Percentiles rank a stretch among this genome's conserved stretches.
Evolutionary conservation across 2,888 invertebrate genomes (phyloP).

Genomic region (Alitta virens): DNA sequence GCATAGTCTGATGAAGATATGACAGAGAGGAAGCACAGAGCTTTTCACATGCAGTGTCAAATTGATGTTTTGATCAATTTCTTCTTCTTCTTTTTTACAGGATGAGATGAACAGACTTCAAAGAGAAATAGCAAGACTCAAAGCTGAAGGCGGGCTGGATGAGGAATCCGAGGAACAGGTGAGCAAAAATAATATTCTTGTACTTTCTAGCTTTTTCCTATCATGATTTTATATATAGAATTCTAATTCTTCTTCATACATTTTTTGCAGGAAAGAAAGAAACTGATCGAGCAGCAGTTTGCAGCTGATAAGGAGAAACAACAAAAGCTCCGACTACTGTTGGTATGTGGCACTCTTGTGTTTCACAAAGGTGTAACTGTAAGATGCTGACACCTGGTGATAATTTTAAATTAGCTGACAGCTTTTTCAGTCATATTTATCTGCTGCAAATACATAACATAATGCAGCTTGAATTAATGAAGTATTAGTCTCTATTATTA

Average conservation of each 20-base stretch:
- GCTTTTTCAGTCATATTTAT: too few relatives aligned
- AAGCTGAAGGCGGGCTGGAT: conserved; percentile 44
- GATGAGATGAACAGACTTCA: conserved; percentile 54
- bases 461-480: too few relatives aligned
- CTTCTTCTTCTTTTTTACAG: conserved; percentile 25
- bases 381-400: too few relatives aligned
- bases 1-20: too few relatives aligned
- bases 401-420: too few relatives aligned
- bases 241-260: too few relatives aligned
- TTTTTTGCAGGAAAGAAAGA: conserved; percentile 43
- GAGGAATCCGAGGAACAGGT: conserved; percentile 53
- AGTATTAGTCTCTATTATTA: too few relatives aligned
- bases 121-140: conserved; percentile 48
- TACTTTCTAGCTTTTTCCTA: too few relatives aligned
- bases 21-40: background rate
- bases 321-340: conserved; percentile 52
- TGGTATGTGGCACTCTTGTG: conserved; percentile 35
- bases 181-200: too few relatives aligned
- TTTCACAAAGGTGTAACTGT: too few relatives aligned
- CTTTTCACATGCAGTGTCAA: background rate
- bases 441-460: too few relatives aligned
- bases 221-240: too few relatives aligned
- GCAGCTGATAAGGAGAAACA: conserved; percentile 55
- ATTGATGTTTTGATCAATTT: background rate
- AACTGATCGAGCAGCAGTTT: conserved; percentile 54